Conservation (phyloP, 2,113 vertebrate genomes). For the Probosciger aterrimus region DNA sequence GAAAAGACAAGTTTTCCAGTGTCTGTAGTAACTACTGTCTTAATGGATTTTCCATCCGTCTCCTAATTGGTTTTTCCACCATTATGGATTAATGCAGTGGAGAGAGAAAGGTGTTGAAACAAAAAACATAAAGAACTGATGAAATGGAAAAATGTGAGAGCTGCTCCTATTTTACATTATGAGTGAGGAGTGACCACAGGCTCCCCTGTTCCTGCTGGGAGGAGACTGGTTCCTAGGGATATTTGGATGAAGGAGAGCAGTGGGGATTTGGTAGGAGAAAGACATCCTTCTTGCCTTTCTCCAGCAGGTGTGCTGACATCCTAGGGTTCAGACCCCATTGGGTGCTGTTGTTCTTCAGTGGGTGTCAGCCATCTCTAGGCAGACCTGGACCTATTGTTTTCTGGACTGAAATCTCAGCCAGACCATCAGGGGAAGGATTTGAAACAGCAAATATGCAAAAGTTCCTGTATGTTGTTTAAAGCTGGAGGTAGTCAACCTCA, state of each 20-base stretch:
- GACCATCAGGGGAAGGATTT: not conserved
- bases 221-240: not conserved
- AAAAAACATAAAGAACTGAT: not conserved
- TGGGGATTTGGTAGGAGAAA: not conserved
- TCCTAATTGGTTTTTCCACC: not conserved
- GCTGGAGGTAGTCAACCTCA: not conserved
- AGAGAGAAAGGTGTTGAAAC: not conserved
- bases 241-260: not conserved
- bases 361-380: not conserved
- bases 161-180: not conserved
- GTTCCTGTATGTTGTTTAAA: not conserved
- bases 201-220: not conserved
- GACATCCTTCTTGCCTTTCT: not conserved
- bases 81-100: not conserved
- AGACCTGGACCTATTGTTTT: not conserved
- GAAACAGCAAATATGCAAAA: not conserved
- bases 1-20: not conserved
- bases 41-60: not conserved
- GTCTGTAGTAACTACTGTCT: not conserved
- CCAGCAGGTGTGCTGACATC: rapidly evolving
- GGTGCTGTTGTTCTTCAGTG: not conserved
- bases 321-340: not conserved
- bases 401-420: not conserved
- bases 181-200: not conserved
- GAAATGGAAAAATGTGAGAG: not conserved